Percentiles rank a stretch among this genome's conserved stretches.
Evolutionary conservation across 2,113 vertebrate species (phyloP).

Genomic region (Octodon degus): DNA sequence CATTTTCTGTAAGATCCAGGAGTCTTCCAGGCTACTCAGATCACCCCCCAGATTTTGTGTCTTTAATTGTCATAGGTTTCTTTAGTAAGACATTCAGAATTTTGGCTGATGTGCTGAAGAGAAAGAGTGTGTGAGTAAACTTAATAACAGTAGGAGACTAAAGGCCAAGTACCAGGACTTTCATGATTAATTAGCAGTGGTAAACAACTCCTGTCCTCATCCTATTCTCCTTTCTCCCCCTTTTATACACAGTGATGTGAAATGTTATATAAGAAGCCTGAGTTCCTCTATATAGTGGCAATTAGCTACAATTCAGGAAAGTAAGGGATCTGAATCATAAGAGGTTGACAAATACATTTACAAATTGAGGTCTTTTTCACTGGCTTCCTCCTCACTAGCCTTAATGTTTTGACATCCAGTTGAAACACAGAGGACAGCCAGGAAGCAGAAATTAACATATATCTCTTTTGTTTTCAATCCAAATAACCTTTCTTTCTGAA

Average conservation of each 20-base stretch:
- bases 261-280: background rate
- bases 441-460: conserved; percentile 9
- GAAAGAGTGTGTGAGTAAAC: background rate
- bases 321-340: background rate
- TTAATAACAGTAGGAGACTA: conserved; percentile 35
- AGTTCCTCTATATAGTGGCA: background rate
- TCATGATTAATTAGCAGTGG: conserved; percentile 68
- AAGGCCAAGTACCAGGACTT: conserved; percentile 8
- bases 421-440: background rate
- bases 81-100: background rate
- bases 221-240: background rate
- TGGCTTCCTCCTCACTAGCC: background rate
- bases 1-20: background rate
- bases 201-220: conserved; percentile 35
- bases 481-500: conserved; percentile 33
- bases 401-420: background rate
- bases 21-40: background rate
- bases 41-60: background rate
- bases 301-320: conserved; percentile 32
- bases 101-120: background rate
- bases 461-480: conserved; percentile 1
- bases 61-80: conserved; percentile 2
- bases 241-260: background rate
- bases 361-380: background rate
- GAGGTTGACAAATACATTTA: background rate